These are phyloP conservation scores for Dolomedes plantarius DNA, from an alignment of 2,888 invertebrate species.

Conservation along the genomic window DNA sequence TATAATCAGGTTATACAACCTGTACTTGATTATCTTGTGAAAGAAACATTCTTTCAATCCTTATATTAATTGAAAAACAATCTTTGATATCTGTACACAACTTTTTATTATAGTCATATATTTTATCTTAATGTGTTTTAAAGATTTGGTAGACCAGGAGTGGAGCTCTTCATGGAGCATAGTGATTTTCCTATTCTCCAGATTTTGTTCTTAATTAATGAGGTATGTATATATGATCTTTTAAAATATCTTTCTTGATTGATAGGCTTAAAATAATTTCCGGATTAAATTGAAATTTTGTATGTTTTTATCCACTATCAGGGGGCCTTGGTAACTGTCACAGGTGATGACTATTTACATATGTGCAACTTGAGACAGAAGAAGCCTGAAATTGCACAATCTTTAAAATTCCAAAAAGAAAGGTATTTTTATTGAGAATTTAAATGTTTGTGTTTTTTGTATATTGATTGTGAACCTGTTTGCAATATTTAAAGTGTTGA, in stretches of 20 bases:
- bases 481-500: not conserved
- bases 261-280: too few species aligned
- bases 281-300: not conserved
- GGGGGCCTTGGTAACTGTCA: slow-evolving; percentile 95
- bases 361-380: slow-evolving; percentile 98
- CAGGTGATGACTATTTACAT: slow-evolving; percentile 96
- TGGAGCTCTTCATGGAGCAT: slow-evolving; percentile 95
- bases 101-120: too few species aligned
- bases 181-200: slow-evolving; percentile 86
- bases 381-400: slow-evolving; percentile 94
- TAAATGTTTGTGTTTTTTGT: too few species aligned
- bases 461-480: not conserved
- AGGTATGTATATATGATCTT: slow-evolving; percentile 78
- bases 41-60: too few species aligned
- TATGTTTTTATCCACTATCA: slow-evolving; percentile 72
- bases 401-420: slow-evolving; percentile 97
- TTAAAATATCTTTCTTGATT: not conserved
- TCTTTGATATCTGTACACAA: too few species aligned
- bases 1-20: too few species aligned
- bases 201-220: slow-evolving; percentile 95
- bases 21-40: too few species aligned
- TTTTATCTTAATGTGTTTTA: too few species aligned
- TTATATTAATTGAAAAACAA: too few species aligned
- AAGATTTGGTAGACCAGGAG: slow-evolving; percentile 97
- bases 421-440: slow-evolving; percentile 82